Evolutionary conservation across 2,888 invertebrate genomes (phyloP).

Genomic region (Cephus rjabovi): DNA sequence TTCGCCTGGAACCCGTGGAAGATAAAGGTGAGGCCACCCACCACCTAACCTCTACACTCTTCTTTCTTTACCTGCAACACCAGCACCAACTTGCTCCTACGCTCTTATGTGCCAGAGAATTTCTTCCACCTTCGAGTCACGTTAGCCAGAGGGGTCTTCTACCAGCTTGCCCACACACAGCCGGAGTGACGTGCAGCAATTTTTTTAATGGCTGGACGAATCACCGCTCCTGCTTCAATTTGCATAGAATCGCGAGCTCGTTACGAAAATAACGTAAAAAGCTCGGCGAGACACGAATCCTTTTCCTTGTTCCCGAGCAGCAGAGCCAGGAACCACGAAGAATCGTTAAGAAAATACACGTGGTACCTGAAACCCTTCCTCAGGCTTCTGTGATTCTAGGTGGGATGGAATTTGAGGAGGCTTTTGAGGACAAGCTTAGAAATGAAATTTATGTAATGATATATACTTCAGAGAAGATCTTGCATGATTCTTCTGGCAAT

Average conservation of each 20-base stretch:
- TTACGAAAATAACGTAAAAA: neutral
- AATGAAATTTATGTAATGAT: neutral
- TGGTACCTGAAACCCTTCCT: neutral
- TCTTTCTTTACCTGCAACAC: neutral
- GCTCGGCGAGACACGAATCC: neutral
- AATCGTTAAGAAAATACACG: neutral
- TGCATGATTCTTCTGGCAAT: neutral
- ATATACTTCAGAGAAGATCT: neutral
- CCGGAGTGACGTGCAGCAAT: neutral
- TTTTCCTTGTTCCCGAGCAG: neutral
- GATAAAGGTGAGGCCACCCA: conserved; percentile 28
- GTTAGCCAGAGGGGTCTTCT: neutral
- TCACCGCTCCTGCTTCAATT: neutral
- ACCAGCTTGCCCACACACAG: neutral
- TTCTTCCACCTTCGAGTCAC: neutral
- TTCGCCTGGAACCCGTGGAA: conserved; percentile 43
- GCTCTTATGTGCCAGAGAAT: neutral
- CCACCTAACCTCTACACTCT: conserved; percentile 2
- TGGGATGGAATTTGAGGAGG: neutral
- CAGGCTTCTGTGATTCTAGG: too few relatives aligned
- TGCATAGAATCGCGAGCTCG: neutral
- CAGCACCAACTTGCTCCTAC: neutral
- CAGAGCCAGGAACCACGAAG: neutral
- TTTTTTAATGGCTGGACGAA: neutral
- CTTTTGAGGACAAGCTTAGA: too few relatives aligned